Conservation (phyloP, 2,113 vertebrate genomes). For the Chaetura pelagica region DNA sequence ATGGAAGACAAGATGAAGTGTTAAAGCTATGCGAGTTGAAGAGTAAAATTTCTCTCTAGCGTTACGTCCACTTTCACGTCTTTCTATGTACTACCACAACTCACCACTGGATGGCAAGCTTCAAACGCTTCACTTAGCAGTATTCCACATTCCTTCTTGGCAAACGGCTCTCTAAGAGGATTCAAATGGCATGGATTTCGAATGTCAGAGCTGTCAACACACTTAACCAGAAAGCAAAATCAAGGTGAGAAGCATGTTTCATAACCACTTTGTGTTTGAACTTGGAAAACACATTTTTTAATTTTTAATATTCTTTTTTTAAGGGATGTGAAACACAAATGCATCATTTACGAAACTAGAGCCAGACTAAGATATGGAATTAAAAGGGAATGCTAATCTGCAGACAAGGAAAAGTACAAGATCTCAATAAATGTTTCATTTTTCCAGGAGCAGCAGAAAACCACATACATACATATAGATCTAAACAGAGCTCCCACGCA, state of each 20-base stretch:
- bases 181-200: constrained; percentile 90
- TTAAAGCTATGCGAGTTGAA: not conserved
- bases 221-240: constrained; percentile 77
- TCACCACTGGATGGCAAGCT: constrained; percentile 95
- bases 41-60: not conserved
- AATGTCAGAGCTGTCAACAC: constrained; percentile 89
- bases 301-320: not conserved
- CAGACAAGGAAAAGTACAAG: not conserved
- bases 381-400: not conserved
- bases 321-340: not conserved
- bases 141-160: constrained; percentile 90
- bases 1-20: not conserved
- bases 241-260: not conserved
- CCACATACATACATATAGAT: accelerated
- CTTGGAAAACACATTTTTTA: not conserved
- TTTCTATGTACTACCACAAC: constrained; percentile 22
- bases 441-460: not conserved
- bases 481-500: not conserved
- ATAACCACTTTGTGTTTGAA: not conserved
- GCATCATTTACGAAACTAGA: not conserved
- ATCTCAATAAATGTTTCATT: not conserved
- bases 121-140: constrained; percentile 92
- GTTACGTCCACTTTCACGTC: not conserved
- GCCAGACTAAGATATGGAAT: not conserved
- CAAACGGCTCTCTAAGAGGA: constrained; percentile 91